Conservation (phyloP, 2,888 invertebrate genomes). For the Callimorpha dominula region DNA sequence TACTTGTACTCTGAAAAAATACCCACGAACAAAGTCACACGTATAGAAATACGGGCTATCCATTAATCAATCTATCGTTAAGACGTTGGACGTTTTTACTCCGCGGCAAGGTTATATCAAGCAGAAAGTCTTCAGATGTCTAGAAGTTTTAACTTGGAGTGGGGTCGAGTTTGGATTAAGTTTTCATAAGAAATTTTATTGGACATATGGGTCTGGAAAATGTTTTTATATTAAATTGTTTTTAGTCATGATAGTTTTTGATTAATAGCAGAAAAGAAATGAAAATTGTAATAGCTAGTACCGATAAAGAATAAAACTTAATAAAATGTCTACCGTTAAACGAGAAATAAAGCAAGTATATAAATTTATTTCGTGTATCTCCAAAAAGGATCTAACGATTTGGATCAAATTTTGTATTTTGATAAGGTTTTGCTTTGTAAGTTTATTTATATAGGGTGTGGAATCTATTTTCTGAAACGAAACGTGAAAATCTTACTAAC, state of each 20-base stretch:
- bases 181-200: constrained; percentile 16
- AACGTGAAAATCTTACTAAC: no score
- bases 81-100: constrained; percentile 47
- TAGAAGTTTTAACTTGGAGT: constrained; percentile 39
- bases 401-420: no score
- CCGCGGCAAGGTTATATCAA: constrained; percentile 48
- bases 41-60: constrained; percentile 31
- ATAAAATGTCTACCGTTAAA: no score
- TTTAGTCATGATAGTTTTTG: background rate
- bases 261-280: no score
- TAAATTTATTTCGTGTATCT: no score
- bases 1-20: constrained; percentile 40
- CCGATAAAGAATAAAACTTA: no score
- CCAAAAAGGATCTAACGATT: no score
- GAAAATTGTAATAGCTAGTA: no score
- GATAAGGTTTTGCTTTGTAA: no score
- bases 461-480: no score
- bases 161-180: constrained; percentile 26
- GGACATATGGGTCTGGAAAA: background rate
- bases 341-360: no score
- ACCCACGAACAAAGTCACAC: constrained; percentile 46
- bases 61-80: constrained; percentile 60
- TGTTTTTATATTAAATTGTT: background rate
- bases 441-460: no score
- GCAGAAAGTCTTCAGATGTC: constrained; percentile 33